These are phyloP conservation scores for Echinometra lucunter DNA, from an alignment of 53 echinoderm and acorn worm genomes.

Conservation along the genomic window DNA sequence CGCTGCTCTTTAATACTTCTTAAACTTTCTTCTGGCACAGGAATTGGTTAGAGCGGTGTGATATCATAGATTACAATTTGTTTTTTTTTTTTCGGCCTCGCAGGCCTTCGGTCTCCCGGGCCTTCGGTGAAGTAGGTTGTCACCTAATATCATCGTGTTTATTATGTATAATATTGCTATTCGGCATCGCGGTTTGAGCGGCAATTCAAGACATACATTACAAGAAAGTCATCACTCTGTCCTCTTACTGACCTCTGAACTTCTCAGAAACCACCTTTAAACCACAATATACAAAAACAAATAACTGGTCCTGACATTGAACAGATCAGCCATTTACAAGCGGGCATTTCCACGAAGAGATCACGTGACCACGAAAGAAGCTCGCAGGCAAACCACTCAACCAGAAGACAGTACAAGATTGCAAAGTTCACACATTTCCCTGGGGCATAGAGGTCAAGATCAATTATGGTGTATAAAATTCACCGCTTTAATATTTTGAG, in stretches of 20 bases:
- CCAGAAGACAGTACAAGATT: not conserved
- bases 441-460: slow-evolving; percentile 18
- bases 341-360: not conserved
- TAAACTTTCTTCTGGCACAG: too few species aligned
- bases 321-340: not conserved
- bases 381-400: not conserved
- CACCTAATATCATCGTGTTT: too few species aligned
- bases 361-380: slow-evolving; percentile 4
- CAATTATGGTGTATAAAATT: not conserved
- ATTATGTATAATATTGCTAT: not conserved
- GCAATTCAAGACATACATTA: not conserved
- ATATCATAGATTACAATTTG: too few species aligned
- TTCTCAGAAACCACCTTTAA: not conserved
- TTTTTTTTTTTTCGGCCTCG: too few species aligned
- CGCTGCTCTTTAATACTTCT: too few species aligned
- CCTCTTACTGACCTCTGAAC: not conserved
- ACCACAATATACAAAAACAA: slow-evolving; percentile 24
- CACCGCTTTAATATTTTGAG: slow-evolving; percentile 2
- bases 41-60: too few species aligned
- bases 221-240: not conserved
- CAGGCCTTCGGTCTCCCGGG: too few species aligned
- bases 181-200: not conserved
- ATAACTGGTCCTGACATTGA: slow-evolving; percentile 15
- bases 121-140: too few species aligned
- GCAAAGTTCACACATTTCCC: slow-evolving; percentile 1